Evolutionary conservation across 1,140 invertebrate genomes (phyloP).

Genomic region (Stegodyphus mimosarum): DNA sequence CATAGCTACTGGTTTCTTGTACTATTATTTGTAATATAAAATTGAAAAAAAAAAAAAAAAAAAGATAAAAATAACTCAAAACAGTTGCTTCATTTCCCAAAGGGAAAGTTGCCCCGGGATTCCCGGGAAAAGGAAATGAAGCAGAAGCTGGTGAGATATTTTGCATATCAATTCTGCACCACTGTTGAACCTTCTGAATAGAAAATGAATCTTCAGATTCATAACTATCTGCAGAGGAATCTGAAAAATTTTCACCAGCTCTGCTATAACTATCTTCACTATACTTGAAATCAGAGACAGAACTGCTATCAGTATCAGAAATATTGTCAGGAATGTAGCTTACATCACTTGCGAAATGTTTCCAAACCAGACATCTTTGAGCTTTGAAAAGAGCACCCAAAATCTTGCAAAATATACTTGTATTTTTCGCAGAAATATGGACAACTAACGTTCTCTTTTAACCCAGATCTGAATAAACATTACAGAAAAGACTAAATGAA

Average conservation of each 20-base stretch:
- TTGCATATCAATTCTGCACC: too few relatives aligned
- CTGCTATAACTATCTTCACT: neutral
- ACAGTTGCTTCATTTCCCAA: too few relatives aligned
- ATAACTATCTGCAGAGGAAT: too few relatives aligned
- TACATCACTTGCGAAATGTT: slow-evolving; percentile 4
- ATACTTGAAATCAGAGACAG: slow-evolving; percentile 4
- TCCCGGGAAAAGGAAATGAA: too few relatives aligned
- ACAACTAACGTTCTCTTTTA: neutral
- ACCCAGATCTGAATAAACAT: neutral
- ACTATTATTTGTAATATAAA: too few relatives aligned
- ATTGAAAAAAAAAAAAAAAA: too few relatives aligned
- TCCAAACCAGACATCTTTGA: slow-evolving; percentile 10
- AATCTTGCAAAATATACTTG: slow-evolving; percentile 7
- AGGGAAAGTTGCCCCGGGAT: too few relatives aligned
- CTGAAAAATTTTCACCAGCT: slow-evolving; percentile 5
- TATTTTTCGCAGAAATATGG: neutral
- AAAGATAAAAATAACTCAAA: too few relatives aligned
- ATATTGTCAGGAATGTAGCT: slow-evolving; percentile 1
- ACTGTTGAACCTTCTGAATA: too few relatives aligned
- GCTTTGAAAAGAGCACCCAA: slow-evolving; percentile 3
- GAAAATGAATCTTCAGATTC: too few relatives aligned
- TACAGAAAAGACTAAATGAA: neutral
- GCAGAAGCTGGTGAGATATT: too few relatives aligned
- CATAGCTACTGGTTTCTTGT: too few relatives aligned
- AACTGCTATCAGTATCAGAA: neutral